These are phyloP conservation scores for Orientallactaga bullata DNA, from an alignment of 2,113 vertebrate genomes.

Conservation along the genomic window DNA sequence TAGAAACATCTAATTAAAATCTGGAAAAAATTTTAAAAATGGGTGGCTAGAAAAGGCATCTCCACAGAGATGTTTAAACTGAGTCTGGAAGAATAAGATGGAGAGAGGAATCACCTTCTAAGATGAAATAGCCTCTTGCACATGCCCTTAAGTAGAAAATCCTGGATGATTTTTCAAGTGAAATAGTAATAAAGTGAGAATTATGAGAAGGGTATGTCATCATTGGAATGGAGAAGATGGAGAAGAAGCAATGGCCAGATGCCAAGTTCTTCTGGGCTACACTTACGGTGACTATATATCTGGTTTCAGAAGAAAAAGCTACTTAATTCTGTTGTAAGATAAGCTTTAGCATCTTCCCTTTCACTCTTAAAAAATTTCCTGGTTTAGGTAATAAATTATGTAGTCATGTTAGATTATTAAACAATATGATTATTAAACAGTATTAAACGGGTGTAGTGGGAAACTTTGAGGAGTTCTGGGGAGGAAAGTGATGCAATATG, in stretches of 20 bases:
- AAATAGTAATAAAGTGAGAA: constrained; percentile 13
- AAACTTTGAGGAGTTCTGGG: background rate
- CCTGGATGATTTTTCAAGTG: background rate
- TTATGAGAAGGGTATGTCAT: background rate
- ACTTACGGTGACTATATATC: background rate
- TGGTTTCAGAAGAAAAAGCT: background rate
- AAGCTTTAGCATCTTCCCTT: background rate
- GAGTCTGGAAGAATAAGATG: background rate
- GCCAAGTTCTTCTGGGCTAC: background rate
- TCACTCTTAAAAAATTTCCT: constrained; percentile 20
- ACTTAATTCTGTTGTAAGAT: background rate
- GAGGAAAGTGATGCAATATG: background rate
- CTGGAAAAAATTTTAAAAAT: too few relatives aligned
- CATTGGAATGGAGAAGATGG: background rate
- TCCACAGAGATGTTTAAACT: background rate
- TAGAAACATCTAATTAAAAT: background rate
- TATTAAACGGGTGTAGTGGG: background rate
- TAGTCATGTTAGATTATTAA: background rate
- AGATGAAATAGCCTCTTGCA: background rate
- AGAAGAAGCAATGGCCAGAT: background rate
- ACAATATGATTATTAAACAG: background rate
- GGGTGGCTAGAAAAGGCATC: background rate
- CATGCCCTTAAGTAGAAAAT: background rate
- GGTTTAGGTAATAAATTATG: background rate
- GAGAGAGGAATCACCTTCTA: background rate